Percentiles rank a stretch among this genome's conserved stretches.
phyloP scores from a whole-genome alignment of 2,888 invertebrate species.

The Acanthosepion lycidas region DNA sequence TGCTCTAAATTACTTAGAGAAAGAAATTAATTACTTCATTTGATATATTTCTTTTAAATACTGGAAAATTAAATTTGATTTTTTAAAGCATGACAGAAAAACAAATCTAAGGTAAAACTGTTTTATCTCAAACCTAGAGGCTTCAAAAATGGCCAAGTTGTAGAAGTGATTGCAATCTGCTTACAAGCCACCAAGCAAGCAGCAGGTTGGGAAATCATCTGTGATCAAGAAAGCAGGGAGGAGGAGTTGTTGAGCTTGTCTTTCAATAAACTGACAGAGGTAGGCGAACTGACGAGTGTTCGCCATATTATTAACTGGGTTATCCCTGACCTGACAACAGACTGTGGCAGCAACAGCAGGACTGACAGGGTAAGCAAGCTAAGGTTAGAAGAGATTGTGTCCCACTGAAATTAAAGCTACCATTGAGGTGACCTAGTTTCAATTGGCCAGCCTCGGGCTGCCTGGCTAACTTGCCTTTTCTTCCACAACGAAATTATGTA shows the following conservation, averaged over 20 bases:
- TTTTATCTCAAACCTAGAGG: background rate
- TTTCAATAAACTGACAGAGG: background rate
- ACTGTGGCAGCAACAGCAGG: background rate
- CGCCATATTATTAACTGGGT: slow-evolving; percentile 33
- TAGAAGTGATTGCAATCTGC: background rate
- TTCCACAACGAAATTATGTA: background rate
- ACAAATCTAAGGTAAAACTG: too few species aligned
- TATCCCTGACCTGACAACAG: slow-evolving; percentile 33
- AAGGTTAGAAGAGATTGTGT: background rate
- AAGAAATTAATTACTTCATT: too few species aligned
- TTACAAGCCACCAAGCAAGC: background rate
- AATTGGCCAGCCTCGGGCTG: background rate
- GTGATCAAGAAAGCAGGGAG: background rate
- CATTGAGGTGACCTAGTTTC: slow-evolving; percentile 33
- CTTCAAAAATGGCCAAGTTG: background rate
- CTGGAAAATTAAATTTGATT: too few species aligned
- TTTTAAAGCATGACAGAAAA: too few species aligned
- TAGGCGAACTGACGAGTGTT: background rate
- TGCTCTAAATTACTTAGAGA: too few species aligned
- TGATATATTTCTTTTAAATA: too few species aligned
- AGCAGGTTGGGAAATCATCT: background rate
- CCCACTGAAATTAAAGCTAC: slow-evolving; percentile 33
- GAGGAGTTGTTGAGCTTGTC: background rate
- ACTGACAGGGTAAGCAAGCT: background rate
- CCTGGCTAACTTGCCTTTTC: background rate